Base-by-base conservation (phyloP, 2,113 vertebrate genomes). In the Centropus unirufus region DNA sequence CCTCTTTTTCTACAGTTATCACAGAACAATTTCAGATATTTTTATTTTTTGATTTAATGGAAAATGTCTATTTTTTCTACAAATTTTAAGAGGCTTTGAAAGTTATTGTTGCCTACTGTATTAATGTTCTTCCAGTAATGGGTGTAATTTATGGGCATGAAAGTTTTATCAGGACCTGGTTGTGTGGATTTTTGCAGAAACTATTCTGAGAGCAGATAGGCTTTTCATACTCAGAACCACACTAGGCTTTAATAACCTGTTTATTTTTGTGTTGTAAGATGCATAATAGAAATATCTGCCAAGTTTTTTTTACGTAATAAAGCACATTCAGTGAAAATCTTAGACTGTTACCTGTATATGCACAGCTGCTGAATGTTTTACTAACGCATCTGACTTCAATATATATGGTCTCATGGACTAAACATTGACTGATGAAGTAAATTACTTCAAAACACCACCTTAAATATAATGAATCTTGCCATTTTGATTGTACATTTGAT, bases 51-150 rank as follows among this genome's bases (percentile, higher is more conserved):
- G 78, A 93, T 97, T 97, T 97, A 96, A 95, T 91, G 75, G 69
- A 95, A 94, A 94, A 96, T 61, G 39, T 98, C 64, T 98, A 97
- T 98, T 97, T 98, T 98, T 97, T 47, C 83, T 98, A 98, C 84
- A 95, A 61, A 63, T 97, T 97, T 93, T 95, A 96, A 95, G 77
- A 92, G 51, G 79, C 90, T 90, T 89, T 97, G 84, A 97, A 94
- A 83, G 91, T 94, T 91, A 94, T 83, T 96, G 76, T 82, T 97
- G 61, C 32, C 85, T 67, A 84, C n/a, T 86, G 24, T 94, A 91
- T 81, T 92, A 83, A 95, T 76, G 59, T 88, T 74, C 39, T 92
- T 87, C 55, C 46, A 39, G 16, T 91, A 64, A 75, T 81, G 29
- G n/a, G 54, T 85, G 44, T 92, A 89, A 86, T 92, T 91, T 95